Evolutionary conservation across 1,140 invertebrate species (phyloP).

Genomic region (Drosophila parvula): DNA sequence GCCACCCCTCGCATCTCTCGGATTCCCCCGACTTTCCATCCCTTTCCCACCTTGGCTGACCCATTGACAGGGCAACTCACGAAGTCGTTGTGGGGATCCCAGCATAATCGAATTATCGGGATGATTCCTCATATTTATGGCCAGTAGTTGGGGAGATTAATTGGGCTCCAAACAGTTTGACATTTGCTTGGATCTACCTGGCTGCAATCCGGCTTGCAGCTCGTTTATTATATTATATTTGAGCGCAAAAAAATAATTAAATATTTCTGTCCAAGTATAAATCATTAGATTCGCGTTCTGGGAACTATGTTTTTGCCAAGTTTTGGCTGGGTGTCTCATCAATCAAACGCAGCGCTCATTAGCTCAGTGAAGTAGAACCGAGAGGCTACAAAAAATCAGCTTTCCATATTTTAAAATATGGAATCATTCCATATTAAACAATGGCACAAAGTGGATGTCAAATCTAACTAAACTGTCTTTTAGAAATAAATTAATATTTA

Average conservation of each 20-base stretch:
- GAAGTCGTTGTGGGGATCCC: constrained; percentile 25
- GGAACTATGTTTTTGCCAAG: constrained; percentile 28
- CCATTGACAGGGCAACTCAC: constrained; percentile 66
- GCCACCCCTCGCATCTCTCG: constrained; percentile 14
- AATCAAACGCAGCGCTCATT: constrained; percentile 39
- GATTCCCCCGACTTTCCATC: neutral
- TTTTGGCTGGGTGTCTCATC: constrained; percentile 16
- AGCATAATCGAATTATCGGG: constrained; percentile 56
- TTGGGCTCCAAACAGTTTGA: constrained; percentile 54
- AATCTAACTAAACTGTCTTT: neutral
- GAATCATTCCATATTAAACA: neutral
- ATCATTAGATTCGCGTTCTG: constrained; percentile 34
- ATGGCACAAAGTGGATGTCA: neutral
- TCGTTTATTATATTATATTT: constrained; percentile 53
- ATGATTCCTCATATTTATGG: constrained; percentile 36
- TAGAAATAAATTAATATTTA: neutral
- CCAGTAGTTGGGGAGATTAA: constrained; percentile 36
- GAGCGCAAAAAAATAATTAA: constrained; percentile 49
- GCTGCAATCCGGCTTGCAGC: constrained; percentile 24
- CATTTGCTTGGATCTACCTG: constrained; percentile 41
- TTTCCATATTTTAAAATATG: neutral
- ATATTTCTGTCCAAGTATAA: constrained; percentile 42
- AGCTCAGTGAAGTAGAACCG: constrained; percentile 23
- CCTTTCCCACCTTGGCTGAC: constrained; percentile 8
- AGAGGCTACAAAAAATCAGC: neutral